phyloP scores from a whole-genome alignment of 1,140 invertebrate genomes.

The Thaumetopoea pityocampa region DNA sequence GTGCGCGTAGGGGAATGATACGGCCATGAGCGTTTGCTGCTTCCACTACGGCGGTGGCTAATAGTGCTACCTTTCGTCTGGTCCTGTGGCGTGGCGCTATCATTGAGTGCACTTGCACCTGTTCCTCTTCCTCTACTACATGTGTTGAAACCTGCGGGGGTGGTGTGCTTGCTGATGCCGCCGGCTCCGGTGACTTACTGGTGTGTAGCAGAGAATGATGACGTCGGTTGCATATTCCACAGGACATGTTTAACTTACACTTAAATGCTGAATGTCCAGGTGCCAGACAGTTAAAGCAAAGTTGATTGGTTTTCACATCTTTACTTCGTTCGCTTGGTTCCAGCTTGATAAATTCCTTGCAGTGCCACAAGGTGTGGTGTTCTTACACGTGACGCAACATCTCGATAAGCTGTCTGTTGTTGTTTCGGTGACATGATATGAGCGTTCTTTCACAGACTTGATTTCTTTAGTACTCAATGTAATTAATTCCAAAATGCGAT shows the following conservation, averaged over 20 bases:
- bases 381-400: too few species aligned
- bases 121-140: constrained; percentile 4
- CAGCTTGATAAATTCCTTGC: constrained; percentile 12
- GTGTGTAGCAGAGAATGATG: constrained; percentile 15
- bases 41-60: constrained; percentile 22
- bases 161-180: background rate
- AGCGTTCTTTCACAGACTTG: constrained; percentile 6
- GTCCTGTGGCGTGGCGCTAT: constrained; percentile 11
- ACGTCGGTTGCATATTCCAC: constrained; percentile 5
- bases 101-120: constrained; percentile 17
- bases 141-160: constrained; percentile 3
- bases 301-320: constrained; percentile 17
- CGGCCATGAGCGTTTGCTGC: constrained; percentile 6
- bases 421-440: too few species aligned
- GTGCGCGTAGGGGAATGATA: constrained; percentile 10
- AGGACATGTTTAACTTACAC: constrained; percentile 8
- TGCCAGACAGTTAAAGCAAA: constrained; percentile 21
- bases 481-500: constrained; percentile 30
- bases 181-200: constrained; percentile 1
- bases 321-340: constrained; percentile 5
- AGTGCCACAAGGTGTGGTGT: too few species aligned
- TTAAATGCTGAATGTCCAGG: constrained; percentile 1
- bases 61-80: constrained; percentile 6
- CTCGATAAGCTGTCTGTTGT: too few species aligned
- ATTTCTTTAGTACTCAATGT: background rate